phyloP scores from a whole-genome alignment of 2,888 invertebrate genomes.

The Himalopsyche kuldschensis region DNA sequence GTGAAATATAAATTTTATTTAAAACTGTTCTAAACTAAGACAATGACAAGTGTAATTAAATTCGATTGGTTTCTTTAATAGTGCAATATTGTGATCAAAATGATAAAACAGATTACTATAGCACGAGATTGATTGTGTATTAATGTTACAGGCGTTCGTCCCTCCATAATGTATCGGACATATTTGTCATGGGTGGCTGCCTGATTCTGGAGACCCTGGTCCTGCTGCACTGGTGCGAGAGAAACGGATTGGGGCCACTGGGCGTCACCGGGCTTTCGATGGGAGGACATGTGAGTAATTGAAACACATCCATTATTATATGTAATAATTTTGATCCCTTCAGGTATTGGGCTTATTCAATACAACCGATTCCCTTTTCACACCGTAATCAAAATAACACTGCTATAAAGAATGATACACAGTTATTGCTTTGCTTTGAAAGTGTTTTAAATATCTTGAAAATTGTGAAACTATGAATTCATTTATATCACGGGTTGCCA shows the following conservation, averaged over 20 bases:
- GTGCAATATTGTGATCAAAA: neutral
- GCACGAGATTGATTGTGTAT: neutral
- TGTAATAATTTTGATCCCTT: too few relatives aligned
- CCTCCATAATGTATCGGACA: slow-evolving; percentile 92
- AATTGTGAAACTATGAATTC: too few relatives aligned
- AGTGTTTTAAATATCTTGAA: too few relatives aligned
- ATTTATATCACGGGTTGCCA: too few relatives aligned
- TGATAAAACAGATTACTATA: neutral
- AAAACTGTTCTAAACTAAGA: too few relatives aligned
- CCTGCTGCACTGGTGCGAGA: slow-evolving; percentile 91
- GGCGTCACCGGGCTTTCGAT: slow-evolving; percentile 95
- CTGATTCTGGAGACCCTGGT: slow-evolving; percentile 91
- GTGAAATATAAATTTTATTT: too few relatives aligned
- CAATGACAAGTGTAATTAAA: neutral
- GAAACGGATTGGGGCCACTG: slow-evolving; percentile 87
- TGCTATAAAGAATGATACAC: too few relatives aligned
- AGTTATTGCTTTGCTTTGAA: too few relatives aligned
- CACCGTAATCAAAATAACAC: too few relatives aligned
- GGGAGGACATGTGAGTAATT: slow-evolving; percentile 90
- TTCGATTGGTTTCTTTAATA: neutral
- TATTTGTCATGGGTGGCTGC: slow-evolving; percentile 99
- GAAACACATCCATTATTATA: too few relatives aligned
- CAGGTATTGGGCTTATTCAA: too few relatives aligned
- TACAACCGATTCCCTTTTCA: too few relatives aligned
- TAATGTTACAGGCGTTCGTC: slow-evolving; percentile 72